Base-by-base conservation (phyloP, 2,113 vertebrate species). In the Abramis brama region DNA sequence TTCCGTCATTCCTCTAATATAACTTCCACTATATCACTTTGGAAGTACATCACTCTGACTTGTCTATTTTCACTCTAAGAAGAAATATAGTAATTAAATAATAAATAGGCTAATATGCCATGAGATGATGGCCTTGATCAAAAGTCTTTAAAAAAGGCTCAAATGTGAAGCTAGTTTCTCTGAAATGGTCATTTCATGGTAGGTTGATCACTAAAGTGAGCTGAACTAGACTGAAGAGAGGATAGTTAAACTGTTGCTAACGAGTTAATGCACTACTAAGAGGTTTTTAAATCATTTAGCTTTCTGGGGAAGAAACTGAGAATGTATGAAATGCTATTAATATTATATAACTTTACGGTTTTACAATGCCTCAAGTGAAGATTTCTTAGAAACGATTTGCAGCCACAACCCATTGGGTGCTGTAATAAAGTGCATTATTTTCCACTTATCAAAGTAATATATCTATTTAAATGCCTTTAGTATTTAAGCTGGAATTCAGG, bases 381-480 rank as follows among this genome's bases (percentile, higher is more conserved):
- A 76, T 17, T 10, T 23, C 27, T 4, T 3, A 62, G 33, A 71
- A 25, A 43, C 47, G 57, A 71, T 57, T 71, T 73, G 23, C 13
- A 73, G 27, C 30, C 77, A 81, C 66, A 70, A 79, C 5, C 30
- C 62, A 79, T 64, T 84, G 3, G 23, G 7, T 6, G 15, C 59
- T 33, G 62, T 30, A 84, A 84, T 39, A 74, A 45, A n/a, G 17
- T 23, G 68, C 36, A 60, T 45, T 71, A 36, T 71, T 82, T 23
- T 60, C 70, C 57, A 83, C 62, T 47, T 52, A 79, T 84, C 27
- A 82, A 60, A 17, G 30, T 60, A 0, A 73, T 39, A 23, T 30
- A 47, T 7, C 55, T 25, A 50, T 87, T 43, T 68, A 64, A 39
- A 80, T 30, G 6, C 3, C 27, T 75, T 82, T 74, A 13, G 6